Evolutionary conservation across 1,140 invertebrate species (phyloP), one percentile per base, ranked within the genome.

Genomic region (Aphelenchoides fujianensis): DNA sequence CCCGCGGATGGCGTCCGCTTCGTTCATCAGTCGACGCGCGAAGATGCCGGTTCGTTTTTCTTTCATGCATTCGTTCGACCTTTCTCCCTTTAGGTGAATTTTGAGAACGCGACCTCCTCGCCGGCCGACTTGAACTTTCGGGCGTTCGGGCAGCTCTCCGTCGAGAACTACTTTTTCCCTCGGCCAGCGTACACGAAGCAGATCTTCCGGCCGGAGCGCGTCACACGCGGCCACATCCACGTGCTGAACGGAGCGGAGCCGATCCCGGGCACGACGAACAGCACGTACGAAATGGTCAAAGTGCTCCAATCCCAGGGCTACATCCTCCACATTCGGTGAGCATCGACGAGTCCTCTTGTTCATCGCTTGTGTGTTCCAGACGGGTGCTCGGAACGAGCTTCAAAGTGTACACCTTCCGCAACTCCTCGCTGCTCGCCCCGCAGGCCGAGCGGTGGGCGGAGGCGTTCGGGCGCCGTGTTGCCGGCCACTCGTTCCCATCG

Each of bases 181-280:
- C 32, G 69, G 9, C 69, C 69, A 28, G 23, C 23, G n/a, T 70
- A 70, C 12, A 32, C 69, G 12, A 70, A 70, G 30, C 27, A 32
- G 16, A 70, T 70, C 12, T 36, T 68, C 27, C 68, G 69, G 1
- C 69, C 69, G 12, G 69, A 70, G 70, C 70, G 69, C n/a, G 69
- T 59, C 12, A 5, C 28, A 34, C 9, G 52, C 19, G 67, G 37
- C 1, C 67, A 69, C 61, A 3, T 41, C 12, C 67, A 69, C 27
- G 32, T 34, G 37, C 67, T 34, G 31, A 59, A 34, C 19, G 35
- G 27, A 16, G 12, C 67, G 1, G 67, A 69, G 12, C 3, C 62
- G n/a, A 61, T 66, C 23, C 67, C 67, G 9, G 5, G 37, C 36
- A n/a, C n/a, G n/a, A 48, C 1, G 12, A 62, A 69, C 5, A 7